Percentiles rank a stretch among this genome's conserved stretches.
Conservation (phyloP, 2,888 invertebrate species). For the Augochlorella aurata region DNA sequence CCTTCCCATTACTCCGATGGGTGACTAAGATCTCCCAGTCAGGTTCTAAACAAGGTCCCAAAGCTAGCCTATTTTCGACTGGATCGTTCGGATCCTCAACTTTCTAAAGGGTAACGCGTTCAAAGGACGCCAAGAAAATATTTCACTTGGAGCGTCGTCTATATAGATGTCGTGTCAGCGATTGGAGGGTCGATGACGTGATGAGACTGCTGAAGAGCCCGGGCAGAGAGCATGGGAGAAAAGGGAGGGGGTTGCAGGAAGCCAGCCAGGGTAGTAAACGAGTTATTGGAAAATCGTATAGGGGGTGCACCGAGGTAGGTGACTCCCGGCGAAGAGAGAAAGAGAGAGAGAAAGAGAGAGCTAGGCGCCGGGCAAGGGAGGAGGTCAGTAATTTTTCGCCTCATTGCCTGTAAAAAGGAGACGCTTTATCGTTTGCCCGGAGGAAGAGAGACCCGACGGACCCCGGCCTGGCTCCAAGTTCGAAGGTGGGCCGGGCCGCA, state of each 20-base stretch:
- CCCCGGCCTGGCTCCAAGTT: conserved; percentile 39
- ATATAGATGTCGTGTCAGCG: conserved; percentile 27
- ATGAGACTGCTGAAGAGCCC: conserved; percentile 50
- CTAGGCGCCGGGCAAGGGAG: conserved; percentile 18
- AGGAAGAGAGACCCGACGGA: conserved; percentile 27
- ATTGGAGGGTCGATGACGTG: conserved; percentile 53
- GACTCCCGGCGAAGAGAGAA: conserved; percentile 23
- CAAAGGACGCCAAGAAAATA: conserved; percentile 33
- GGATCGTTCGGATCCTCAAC: neutral
- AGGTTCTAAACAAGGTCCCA: neutral
- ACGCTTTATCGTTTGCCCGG: conserved; percentile 60
- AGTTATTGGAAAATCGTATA: conserved; percentile 69
- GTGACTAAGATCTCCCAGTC: too few relatives aligned
- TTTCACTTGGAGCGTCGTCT: conserved; percentile 22
- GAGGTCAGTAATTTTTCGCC: conserved; percentile 70
- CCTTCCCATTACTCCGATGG: too few relatives aligned
- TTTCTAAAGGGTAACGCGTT: conserved; percentile 11
- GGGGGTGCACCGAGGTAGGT: conserved; percentile 51
- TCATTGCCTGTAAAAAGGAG: conserved; percentile 68
- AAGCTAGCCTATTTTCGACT: neutral
- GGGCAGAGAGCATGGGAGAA: conserved; percentile 3
- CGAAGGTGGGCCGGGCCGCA: conserved; percentile 47
- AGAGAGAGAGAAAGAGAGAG: neutral
- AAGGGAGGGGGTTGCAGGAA: conserved; percentile 12
- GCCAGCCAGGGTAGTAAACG: conserved; percentile 54